A percentile compares a stretch with the other conserved stretches of the same genome.
phyloP scores from a whole-genome alignment of 2,888 invertebrate genomes.

The Epinotia nisella region DNA sequence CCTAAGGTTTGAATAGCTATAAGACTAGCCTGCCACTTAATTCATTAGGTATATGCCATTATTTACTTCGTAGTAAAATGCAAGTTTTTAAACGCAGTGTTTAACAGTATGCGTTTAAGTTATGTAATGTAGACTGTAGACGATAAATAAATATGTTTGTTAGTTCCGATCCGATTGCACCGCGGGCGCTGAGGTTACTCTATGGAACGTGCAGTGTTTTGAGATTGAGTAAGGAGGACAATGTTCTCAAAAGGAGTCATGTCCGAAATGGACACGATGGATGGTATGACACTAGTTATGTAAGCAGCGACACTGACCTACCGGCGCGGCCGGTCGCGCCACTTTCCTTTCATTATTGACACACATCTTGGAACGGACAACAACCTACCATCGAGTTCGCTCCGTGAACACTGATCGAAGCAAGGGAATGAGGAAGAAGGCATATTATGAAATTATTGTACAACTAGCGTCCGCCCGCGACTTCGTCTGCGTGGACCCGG shows the following conservation, averaged over 20 bases:
- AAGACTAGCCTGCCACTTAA: slow-evolving; percentile 5
- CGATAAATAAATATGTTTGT: neutral
- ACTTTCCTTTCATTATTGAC: slow-evolving; percentile 84
- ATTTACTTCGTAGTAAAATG: slow-evolving; percentile 2
- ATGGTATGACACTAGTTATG: slow-evolving; percentile 77
- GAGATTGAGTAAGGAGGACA: slow-evolving; percentile 39
- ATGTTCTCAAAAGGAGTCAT: slow-evolving; percentile 48
- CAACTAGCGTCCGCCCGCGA: too few relatives aligned
- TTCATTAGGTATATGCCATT: slow-evolving; percentile 20
- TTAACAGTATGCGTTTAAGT: neutral
- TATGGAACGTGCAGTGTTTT: slow-evolving; percentile 19
- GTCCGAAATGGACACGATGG: slow-evolving; percentile 71
- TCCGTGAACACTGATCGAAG: slow-evolving; percentile 61
- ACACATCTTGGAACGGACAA: slow-evolving; percentile 74
- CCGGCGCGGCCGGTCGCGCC: slow-evolving; percentile 70
- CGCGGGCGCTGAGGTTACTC: slow-evolving; percentile 1
- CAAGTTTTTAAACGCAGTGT: slow-evolving; percentile 1
- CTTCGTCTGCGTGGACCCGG: too few relatives aligned
- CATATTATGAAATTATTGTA: neutral
- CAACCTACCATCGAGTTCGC: slow-evolving; percentile 60
- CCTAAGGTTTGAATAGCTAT: slow-evolving; percentile 10
- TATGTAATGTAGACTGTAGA: neutral
- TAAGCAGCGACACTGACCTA: slow-evolving; percentile 83
- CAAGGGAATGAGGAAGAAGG: slow-evolving; percentile 10
- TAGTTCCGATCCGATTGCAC: neutral